Evolutionary conservation across 1,140 invertebrate species (phyloP).

Genomic region (Heliothis virescens): DNA sequence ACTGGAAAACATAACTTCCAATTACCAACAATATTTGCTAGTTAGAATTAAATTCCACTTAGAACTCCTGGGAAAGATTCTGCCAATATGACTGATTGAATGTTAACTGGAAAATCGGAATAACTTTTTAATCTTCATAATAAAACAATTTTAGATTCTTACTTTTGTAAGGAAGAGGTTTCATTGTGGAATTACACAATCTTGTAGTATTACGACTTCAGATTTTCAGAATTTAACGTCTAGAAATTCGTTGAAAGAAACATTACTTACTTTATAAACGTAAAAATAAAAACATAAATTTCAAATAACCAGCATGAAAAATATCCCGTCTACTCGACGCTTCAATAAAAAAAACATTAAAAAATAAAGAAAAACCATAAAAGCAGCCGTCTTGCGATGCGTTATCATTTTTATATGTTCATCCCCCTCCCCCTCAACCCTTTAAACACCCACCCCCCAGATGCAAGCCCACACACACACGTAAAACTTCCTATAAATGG

Average conservation of each 20-base stretch:
- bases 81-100: too few relatives aligned
- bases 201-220: background rate
- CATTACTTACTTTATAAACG: slow-evolving; percentile 27
- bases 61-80: too few relatives aligned
- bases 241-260: slow-evolving; percentile 3
- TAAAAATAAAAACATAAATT: slow-evolving; percentile 42
- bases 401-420: slow-evolving; percentile 86
- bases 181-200: too few relatives aligned
- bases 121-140: too few relatives aligned
- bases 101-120: too few relatives aligned
- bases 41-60: too few relatives aligned
- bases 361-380: slow-evolving; percentile 86
- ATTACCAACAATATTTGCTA: too few relatives aligned
- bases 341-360: slow-evolving; percentile 84
- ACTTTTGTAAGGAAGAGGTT: too few relatives aligned
- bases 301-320: slow-evolving; percentile 47
- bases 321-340: slow-evolving; percentile 67
- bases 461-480: slow-evolving; percentile 77
- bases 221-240: background rate
- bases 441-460: slow-evolving; percentile 66
- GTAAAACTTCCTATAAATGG: slow-evolving; percentile 80
- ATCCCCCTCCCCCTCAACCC: slow-evolving; percentile 69
- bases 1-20: too few relatives aligned
- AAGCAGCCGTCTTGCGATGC: slow-evolving; percentile 86
- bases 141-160: too few relatives aligned